Conservation (phyloP, 2,888 invertebrate species). For the Strigamia maritima region DNA sequence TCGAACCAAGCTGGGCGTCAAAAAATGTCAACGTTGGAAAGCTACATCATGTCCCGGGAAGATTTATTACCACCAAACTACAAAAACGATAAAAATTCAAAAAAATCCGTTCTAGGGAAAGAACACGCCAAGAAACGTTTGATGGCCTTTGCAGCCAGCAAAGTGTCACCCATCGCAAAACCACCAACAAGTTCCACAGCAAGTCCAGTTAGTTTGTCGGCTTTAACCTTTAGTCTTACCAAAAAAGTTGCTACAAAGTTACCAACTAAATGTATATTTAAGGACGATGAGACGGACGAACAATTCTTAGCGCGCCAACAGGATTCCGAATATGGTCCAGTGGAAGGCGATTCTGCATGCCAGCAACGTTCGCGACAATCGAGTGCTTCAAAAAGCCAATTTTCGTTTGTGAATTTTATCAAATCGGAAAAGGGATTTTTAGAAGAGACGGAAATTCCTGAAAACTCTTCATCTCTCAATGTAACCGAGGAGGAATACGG, state of each 20-base stretch:
- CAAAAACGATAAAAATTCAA: constrained; percentile 9
- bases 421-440: constrained; percentile 35
- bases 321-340: background rate
- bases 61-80: background rate
- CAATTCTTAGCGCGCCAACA: background rate
- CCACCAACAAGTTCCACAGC: background rate
- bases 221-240: constrained; percentile 40
- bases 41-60: constrained; percentile 10
- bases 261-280: constrained; percentile 35
- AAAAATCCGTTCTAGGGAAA: constrained; percentile 48
- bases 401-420: constrained; percentile 39
- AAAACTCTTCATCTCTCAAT: background rate
- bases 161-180: background rate
- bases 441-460: constrained; percentile 35
- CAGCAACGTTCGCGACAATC: background rate
- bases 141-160: constrained; percentile 50
- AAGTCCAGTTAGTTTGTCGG: background rate
- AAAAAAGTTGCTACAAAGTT: constrained; percentile 39
- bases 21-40: background rate
- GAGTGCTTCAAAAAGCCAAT: background rate
- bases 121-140: constrained; percentile 53
- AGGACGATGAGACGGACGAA: constrained; percentile 35
- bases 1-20: background rate
- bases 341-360: background rate
- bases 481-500: background rate